Evolutionary conservation across 2,888 invertebrate species (phyloP), one percentile per base, ranked within the genome.

Genomic region (Callosobruchus maculatus): DNA sequence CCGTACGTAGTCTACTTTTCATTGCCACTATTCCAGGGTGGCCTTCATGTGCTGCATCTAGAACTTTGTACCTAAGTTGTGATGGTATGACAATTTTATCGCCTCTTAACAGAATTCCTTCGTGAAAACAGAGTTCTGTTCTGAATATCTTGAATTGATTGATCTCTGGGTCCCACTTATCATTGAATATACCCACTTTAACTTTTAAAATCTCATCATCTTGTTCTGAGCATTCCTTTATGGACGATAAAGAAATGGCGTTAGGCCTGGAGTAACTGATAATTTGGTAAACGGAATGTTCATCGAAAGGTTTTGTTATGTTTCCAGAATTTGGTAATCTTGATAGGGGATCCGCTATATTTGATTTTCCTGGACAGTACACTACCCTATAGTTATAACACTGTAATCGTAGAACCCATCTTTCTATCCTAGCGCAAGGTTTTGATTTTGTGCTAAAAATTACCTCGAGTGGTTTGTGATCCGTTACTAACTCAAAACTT

Each of bases 1-100:
- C 85, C 0, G 82, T 79, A 3, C 85, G 71, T 0, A 85, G 73
- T 20, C 84, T 74, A 7, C 76, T 74, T 73, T 85, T 86, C 84
- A 85, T 85, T 0, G 81, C 73, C 0, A 82, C 83, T 0, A 84
- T 82, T 1, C 85, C 85, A 0, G 84, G 85, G 67, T 86, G 85
- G 75, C 85, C 84, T 75, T 84, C 80, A 76, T 83, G 83, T 2
- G 81, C 82, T 67, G 81, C 73, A 21, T 75, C 71, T 66, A 84
- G 71, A 9, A 81, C 78, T 68, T 72, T 18, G 67, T 74, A 30
- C 69, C 79, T 68, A 21, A 81, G 72, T 67, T 73, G 70, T 22
- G n/a, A 30, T 20, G 81, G 81, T 9, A 82, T 76, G 0, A 82
- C 78, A 18, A 82, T 79, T 74, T 73, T 75, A 0, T 26, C 77